Evolutionary conservation across 2,113 vertebrate species (phyloP).

Genomic region (Callorhinus ursinus): DNA sequence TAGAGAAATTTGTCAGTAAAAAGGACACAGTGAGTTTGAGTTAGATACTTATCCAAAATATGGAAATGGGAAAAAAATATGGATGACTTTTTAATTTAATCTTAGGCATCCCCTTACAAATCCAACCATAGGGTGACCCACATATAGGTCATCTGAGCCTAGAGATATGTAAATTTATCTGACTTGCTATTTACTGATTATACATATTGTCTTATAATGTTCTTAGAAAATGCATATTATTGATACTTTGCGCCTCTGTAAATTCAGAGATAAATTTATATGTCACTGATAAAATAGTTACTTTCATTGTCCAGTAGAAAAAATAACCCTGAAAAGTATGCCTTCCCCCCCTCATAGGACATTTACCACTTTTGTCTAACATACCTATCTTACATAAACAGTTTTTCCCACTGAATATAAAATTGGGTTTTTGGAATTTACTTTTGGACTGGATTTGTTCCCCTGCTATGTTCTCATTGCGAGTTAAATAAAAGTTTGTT

Average conservation of each 20-base stretch:
- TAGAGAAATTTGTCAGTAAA: background rate
- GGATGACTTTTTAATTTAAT: background rate
- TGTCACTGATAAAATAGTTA: background rate
- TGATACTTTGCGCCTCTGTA: background rate
- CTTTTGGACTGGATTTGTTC: background rate
- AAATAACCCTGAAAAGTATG: accelerated
- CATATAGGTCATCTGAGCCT: background rate
- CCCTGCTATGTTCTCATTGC: background rate
- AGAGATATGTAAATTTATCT: background rate
- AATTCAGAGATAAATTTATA: background rate
- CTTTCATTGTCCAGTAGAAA: background rate
- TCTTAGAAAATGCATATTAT: background rate
- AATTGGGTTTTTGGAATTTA: background rate
- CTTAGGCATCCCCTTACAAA: background rate
- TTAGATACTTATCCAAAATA: background rate
- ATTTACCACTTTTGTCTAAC: background rate
- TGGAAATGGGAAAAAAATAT: background rate
- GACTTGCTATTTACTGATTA: background rate
- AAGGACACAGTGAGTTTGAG: background rate
- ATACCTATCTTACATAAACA: background rate
- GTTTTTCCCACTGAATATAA: background rate
- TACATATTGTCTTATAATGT: background rate
- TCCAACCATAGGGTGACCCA: background rate
- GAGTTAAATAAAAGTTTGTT: background rate
- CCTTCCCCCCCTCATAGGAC: background rate